Conservation (phyloP, 1,140 invertebrate species). For the Wiebesia pumilae region DNA sequence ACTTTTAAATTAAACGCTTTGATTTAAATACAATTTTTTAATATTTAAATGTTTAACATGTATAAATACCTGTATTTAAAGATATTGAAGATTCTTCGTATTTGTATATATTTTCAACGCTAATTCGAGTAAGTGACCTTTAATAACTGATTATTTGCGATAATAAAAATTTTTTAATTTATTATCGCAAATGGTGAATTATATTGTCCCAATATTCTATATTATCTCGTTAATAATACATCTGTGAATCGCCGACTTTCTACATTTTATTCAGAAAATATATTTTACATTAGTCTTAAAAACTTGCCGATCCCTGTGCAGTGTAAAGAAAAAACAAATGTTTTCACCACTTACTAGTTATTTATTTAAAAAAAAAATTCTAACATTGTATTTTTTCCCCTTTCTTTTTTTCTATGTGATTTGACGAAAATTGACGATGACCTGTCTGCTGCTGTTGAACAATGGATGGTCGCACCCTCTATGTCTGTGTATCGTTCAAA, state of each 20-base stretch:
- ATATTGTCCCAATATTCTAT: background rate
- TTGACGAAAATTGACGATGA: slow-evolving; percentile 76
- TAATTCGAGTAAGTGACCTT: background rate
- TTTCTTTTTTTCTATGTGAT: slow-evolving; percentile 77
- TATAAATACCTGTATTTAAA: slow-evolving; percentile 30
- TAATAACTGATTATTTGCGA: background rate
- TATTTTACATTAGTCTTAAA: background rate
- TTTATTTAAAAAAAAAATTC: slow-evolving; percentile 59
- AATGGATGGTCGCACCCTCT: slow-evolving; percentile 70
- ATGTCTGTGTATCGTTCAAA: slow-evolving; percentile 44
- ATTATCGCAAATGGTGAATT: background rate
- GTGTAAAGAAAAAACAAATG: slow-evolving; percentile 26
- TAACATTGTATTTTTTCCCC: slow-evolving; percentile 74
- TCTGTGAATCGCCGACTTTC: background rate
- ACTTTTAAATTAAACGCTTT: background rate
- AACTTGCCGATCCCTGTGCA: slow-evolving; percentile 49
- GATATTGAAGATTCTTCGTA: background rate
- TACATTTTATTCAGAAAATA: background rate
- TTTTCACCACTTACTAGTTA: slow-evolving; percentile 16
- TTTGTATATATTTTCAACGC: background rate
- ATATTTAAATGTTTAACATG: background rate
- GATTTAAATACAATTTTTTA: background rate
- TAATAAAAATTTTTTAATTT: background rate
- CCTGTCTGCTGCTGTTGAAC: slow-evolving; percentile 74
- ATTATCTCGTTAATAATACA: background rate